These are phyloP conservation scores for Morone chrysops DNA, from an alignment of 2,113 vertebrate species.

Conservation along the genomic window DNA sequence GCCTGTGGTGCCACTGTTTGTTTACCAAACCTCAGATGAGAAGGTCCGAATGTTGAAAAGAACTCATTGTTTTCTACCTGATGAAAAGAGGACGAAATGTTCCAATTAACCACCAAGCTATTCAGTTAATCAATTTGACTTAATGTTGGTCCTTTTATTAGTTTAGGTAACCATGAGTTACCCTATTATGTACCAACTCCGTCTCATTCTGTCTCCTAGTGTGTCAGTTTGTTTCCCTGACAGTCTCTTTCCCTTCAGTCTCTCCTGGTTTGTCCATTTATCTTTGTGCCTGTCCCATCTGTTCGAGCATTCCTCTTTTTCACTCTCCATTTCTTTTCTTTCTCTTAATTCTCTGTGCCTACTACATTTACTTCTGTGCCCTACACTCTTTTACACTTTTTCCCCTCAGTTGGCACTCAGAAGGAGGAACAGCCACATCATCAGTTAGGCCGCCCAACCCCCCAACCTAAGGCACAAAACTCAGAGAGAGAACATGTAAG, in stretches of 20 bases:
- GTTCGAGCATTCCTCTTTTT: not conserved
- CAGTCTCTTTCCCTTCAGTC: not conserved
- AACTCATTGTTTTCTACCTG: not conserved
- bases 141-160: not conserved
- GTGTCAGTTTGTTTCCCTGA: not conserved
- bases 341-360: not conserved
- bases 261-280: not conserved
- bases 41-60: not conserved
- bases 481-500: not conserved
- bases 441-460: conserved; percentile 33
- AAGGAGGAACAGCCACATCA: conserved; percentile 53
- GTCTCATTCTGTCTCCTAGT: not conserved
- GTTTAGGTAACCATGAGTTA: not conserved
- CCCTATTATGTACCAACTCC: not conserved
- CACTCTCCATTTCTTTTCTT: not conserved
- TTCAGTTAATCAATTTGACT: not conserved
- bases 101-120: not conserved
- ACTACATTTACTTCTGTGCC: not conserved
- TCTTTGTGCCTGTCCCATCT: not conserved
- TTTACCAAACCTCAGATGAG: not conserved
- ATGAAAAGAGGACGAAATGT: not conserved
- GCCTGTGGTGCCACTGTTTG: not conserved
- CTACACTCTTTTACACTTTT: not conserved
- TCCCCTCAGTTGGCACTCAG: conserved; percentile 40
- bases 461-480: not conserved